Evolutionary conservation across 2,113 vertebrate genomes (phyloP).

Genomic region (Coracopsis vasa): DNA sequence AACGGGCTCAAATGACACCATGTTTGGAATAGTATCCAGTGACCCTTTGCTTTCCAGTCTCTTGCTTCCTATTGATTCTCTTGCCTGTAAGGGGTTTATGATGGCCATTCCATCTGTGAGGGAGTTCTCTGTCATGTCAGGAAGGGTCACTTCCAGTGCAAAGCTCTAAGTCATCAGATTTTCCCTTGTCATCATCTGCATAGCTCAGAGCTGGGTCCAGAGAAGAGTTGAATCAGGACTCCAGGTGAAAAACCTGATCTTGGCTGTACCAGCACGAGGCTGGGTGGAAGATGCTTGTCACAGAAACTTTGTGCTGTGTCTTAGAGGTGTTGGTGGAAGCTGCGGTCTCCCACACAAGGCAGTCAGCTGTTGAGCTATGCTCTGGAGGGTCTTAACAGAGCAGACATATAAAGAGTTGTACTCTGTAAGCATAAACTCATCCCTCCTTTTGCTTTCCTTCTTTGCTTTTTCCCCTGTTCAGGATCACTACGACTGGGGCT

Average conservation of each 20-base stretch:
- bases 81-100: neutral
- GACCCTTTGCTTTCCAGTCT: neutral
- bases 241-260: neutral
- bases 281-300: neutral
- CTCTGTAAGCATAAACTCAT: neutral
- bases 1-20: neutral
- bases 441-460: neutral
- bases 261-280: neutral
- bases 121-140: neutral
- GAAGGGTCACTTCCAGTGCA: neutral
- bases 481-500: conserved; percentile 98
- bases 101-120: neutral
- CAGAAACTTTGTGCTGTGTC: neutral
- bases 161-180: neutral
- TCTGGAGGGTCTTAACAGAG: neutral
- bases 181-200: neutral
- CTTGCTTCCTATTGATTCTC: neutral
- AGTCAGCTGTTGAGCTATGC: neutral
- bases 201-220: neutral
- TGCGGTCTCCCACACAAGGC: neutral
- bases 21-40: neutral
- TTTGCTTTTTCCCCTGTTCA: neutral
- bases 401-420: neutral
- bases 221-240: neutral
- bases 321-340: neutral